Conservation (phyloP, 1,140 invertebrate species). For the Ooceraea biroi region DNA sequence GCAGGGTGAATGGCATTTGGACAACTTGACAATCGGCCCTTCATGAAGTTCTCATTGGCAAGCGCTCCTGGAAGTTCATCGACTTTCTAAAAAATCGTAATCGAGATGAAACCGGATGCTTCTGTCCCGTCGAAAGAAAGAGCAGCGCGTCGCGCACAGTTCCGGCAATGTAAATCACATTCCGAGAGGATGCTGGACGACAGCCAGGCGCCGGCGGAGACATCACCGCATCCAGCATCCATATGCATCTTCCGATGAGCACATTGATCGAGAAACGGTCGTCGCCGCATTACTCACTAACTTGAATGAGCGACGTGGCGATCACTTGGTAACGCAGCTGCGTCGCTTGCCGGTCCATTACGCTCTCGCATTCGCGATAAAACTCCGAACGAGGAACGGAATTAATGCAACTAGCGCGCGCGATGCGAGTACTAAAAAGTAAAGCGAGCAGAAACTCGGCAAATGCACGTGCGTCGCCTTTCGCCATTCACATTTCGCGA, state of each 20-base stretch:
- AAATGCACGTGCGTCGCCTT: not conserved
- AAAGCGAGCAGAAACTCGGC: not conserved
- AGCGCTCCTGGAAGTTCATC: not conserved
- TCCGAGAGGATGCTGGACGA: conserved; percentile 35
- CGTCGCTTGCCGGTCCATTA: conserved; percentile 62
- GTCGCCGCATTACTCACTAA: not conserved
- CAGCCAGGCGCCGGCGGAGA: conserved; percentile 57
- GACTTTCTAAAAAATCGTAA: conserved; percentile 45
- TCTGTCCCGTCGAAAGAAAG: conserved; percentile 22
- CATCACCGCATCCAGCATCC: not conserved
- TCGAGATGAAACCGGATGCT: conserved; percentile 36
- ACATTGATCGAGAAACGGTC: conserved; percentile 18
- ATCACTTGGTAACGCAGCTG: conserved; percentile 55
- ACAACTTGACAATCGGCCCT: not conserved
- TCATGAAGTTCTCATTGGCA: conserved; percentile 2
- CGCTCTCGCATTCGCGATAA: conserved; percentile 41
- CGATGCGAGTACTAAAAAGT: not conserved
- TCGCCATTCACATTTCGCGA: not conserved
- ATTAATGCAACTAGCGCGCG: conserved; percentile 30
- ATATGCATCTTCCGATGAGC: not conserved
- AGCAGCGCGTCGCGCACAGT: conserved; percentile 42
- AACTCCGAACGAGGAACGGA: conserved; percentile 16
- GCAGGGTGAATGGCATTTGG: conserved; percentile 20
- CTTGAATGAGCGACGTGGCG: conserved; percentile 39
- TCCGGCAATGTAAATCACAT: conserved; percentile 61